Percentiles rank a stretch among this genome's conserved stretches.
phyloP scores from a whole-genome alignment of 2,888 invertebrate species.

The Loripinus fragilis region DNA sequence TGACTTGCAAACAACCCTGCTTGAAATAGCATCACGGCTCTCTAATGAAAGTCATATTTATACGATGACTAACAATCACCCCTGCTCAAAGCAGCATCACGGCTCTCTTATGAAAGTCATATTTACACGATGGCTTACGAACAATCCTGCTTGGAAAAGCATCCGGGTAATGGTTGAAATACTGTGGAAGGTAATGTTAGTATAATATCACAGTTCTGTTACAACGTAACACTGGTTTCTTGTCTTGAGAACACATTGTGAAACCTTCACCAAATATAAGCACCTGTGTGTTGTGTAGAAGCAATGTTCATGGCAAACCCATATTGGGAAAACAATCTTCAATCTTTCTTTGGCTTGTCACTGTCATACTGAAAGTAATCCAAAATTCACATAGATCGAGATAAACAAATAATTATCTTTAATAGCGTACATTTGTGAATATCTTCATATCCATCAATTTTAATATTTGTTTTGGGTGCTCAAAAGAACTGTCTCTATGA shows the following conservation, averaged over 20 bases:
- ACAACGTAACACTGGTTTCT: background rate
- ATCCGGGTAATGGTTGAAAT: background rate
- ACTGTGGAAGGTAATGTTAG: background rate
- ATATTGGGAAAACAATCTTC: constrained; percentile 2
- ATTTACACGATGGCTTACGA: background rate
- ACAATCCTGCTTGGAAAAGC: background rate
- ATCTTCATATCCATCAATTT: no score
- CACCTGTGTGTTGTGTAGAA: constrained; percentile 13
- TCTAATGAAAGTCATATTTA: no score
- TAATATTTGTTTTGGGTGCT: no score
- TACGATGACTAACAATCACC: no score
- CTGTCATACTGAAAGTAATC: constrained; percentile 40
- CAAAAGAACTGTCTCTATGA: no score
- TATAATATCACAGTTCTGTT: background rate
- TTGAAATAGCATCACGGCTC: no score
- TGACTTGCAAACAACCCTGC: no score
- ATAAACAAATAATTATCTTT: no score
- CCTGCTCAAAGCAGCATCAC: no score
- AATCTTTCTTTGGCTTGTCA: constrained; percentile 44
- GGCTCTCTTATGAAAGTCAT: background rate
- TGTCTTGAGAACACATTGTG: background rate
- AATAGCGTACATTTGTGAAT: no score
- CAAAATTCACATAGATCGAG: background rate
- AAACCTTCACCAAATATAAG: background rate
- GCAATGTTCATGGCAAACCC: background rate